Base-by-base conservation (phyloP, 2,888 invertebrate genomes). In the Endomychus coccineus region DNA sequence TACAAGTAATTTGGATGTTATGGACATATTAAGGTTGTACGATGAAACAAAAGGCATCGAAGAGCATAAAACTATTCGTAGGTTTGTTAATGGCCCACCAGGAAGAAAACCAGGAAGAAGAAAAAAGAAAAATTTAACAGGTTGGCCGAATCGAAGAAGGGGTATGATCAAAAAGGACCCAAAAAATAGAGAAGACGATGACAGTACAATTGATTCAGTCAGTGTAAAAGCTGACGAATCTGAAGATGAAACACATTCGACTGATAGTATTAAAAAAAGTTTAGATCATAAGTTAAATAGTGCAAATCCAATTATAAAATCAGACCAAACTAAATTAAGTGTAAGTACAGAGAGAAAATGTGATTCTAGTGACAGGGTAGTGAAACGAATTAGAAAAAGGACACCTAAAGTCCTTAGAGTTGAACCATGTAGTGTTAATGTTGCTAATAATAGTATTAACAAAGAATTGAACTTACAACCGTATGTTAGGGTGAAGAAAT, bases 121-220 rank as follows among this genome's bases (percentile, higher is more conserved):
- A 33, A 77, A 78, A 56, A 74, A 77, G 60, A 79, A 79, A 61
- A 87, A 87, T 62, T 71, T 77, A 42, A 88, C 88, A 0, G 88
- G 88, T 5, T 88, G 88, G 88, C 88, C 88, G 0, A 70, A 68
- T 58, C 71, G 54, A 71, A 70, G 64, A 45, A 49, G 54, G 34
- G 38, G 46, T 4, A 22, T 42, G n/a, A 49, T 44, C 7, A 69
- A 68, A 44, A 69, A 69, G 34, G 52, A 52, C 33, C n/a, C n/a
- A n/a, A 39, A 42, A 11, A 48, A 52, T 25, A 66, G 50, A 50
- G 62, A 56, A 31, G 50, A 50, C 10, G 53, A 59, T 4, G 52
- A 56, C 12, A 47, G 46, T 16, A 53, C 56, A 21, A 50, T 50
- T 16, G 41, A 55, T 33, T 55, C 57, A 5, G 32, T 44, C 9